Conservation (phyloP, 2,888 invertebrate genomes). For the Xestia ashworthii region DNA sequence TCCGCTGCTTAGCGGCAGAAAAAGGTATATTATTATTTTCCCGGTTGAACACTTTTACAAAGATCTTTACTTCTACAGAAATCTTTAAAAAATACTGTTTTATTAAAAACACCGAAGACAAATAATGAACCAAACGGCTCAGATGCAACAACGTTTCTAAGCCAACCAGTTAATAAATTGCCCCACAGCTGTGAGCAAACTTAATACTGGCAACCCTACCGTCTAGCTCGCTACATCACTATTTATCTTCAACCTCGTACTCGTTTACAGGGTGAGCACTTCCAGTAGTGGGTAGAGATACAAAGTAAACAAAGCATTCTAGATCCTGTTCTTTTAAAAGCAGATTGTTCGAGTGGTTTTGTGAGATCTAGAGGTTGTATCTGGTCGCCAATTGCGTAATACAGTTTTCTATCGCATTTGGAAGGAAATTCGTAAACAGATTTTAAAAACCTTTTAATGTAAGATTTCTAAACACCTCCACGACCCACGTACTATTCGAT, state of each 20-base stretch:
- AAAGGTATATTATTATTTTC: too few relatives aligned
- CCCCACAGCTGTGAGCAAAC: constrained; percentile 18
- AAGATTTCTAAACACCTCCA: too few relatives aligned
- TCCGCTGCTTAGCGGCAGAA: too few relatives aligned
- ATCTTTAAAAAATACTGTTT: neutral
- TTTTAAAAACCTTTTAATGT: too few relatives aligned
- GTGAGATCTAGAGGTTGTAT: neutral
- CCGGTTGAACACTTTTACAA: too few relatives aligned
- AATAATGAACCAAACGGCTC: neutral
- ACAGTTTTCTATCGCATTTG: neutral
- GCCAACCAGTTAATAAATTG: constrained; percentile 36
- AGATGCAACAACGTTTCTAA: constrained; percentile 18
- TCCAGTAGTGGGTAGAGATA: constrained; percentile 1
- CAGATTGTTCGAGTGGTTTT: neutral
- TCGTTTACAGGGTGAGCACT: constrained; percentile 22
- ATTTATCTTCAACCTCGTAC: constrained; percentile 50
- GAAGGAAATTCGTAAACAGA: too few relatives aligned
- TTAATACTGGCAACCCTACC: constrained; percentile 37
- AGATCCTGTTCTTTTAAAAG: neutral
- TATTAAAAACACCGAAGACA: neutral
- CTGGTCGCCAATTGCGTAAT: neutral
- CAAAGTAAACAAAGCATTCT: constrained; percentile 17
- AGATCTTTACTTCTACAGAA: too few relatives aligned
- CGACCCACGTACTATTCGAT: too few relatives aligned
- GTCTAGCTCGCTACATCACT: constrained; percentile 51